Percentiles rank a stretch among this genome's conserved stretches.
Evolutionary conservation across 2,113 vertebrate species (phyloP).

Genomic region (Aphelocoma coerulescens): DNA sequence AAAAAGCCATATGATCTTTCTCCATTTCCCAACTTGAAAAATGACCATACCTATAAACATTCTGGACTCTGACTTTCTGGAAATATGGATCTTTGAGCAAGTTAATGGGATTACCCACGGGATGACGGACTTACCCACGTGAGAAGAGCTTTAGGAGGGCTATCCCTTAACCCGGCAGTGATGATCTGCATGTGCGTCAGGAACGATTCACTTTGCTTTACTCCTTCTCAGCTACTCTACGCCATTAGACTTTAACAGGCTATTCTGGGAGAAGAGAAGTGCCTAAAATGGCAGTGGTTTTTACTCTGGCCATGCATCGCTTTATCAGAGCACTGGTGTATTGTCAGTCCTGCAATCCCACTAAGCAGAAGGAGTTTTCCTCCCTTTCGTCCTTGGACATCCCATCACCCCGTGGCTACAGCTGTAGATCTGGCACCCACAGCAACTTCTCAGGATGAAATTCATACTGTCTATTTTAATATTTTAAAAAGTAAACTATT

Average conservation of each 20-base stretch:
- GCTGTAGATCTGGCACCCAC: neutral
- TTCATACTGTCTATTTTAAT: neutral
- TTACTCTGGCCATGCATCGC: neutral
- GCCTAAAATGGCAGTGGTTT: neutral
- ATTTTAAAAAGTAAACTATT: neutral
- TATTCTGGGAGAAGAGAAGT: neutral
- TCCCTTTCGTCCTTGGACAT: neutral
- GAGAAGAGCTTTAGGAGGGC: neutral
- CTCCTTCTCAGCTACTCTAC: neutral
- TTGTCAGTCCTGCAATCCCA: neutral
- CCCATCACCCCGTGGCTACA: neutral
- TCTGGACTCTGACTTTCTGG: neutral
- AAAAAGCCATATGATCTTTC: neutral
- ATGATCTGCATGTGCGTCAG: neutral
- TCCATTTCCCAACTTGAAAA: neutral
- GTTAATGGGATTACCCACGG: neutral
- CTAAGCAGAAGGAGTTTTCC: neutral
- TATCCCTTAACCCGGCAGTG: neutral
- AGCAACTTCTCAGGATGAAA: neutral
- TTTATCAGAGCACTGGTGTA: accelerated
- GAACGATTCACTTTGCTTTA: neutral
- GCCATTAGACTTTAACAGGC: neutral
- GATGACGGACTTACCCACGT: neutral
- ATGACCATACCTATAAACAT: neutral
- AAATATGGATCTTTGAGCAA: neutral